Evolutionary conservation across 2,888 invertebrate genomes (phyloP).

Genomic region (Tridacna crocea): DNA sequence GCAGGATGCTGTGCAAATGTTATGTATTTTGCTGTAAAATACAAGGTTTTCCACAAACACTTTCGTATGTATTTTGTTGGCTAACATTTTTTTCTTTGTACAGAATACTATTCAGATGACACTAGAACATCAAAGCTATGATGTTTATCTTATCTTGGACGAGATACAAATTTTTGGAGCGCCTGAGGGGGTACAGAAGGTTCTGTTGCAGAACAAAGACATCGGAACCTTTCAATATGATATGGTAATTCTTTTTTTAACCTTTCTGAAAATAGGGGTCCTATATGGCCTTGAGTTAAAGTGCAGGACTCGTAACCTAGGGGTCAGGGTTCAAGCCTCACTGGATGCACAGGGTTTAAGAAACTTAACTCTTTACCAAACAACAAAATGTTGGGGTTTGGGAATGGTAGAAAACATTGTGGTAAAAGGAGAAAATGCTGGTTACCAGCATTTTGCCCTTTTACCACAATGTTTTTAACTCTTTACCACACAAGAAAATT

Average conservation of each 20-base stretch:
- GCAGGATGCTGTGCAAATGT: too few species aligned
- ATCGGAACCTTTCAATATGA: not conserved
- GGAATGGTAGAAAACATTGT: not conserved
- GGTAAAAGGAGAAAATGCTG: not conserved
- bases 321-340: not conserved
- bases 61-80: too few species aligned
- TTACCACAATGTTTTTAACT: not conserved
- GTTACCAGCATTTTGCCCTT: not conserved
- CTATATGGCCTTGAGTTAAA: too few species aligned
- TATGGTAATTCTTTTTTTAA: not conserved
- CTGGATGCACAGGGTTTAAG: not conserved
- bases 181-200: slow-evolving; percentile 27
- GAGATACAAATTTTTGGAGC: slow-evolving; percentile 59
- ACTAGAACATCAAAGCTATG: slow-evolving; percentile 34
- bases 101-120: slow-evolving; percentile 28
- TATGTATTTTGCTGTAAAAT: too few species aligned
- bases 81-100: too few species aligned
- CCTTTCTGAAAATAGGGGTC: not conserved
- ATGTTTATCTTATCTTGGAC: slow-evolving; percentile 46
- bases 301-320: too few species aligned
- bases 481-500: not conserved
- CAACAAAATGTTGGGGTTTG: not conserved
- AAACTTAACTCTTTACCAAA: not conserved
- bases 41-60: too few species aligned
- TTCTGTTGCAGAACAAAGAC: slow-evolving; percentile 34